Base-by-base conservation (phyloP, 2,113 vertebrate genomes). In the Condylura cristata region DNA sequence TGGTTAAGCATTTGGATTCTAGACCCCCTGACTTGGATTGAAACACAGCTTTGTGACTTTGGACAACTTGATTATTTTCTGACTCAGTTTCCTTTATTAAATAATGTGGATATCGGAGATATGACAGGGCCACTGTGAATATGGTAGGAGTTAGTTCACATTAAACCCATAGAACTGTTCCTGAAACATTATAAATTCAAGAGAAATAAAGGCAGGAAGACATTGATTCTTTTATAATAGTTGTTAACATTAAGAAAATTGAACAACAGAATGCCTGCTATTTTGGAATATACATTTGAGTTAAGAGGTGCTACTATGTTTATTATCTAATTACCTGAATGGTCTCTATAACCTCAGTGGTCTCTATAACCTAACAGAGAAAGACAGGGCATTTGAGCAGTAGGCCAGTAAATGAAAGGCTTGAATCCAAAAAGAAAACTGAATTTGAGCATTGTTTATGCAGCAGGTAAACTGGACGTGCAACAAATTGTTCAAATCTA, bases 321-420 rank as follows among this genome's bases (percentile, higher is more conserved):
- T 70, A 70, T 68, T 84, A n/a, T 74, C 18, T 86, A 75, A 72
- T 63, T 80, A 70, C 75, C 32, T 95, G 41, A 81, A 68, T 63
- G 26, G 17, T 66, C 89, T 37, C 5, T 20, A 41, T 79, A 65
- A 70, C 75, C 32, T 95, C 34, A 81, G 63, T 63, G 26, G 17
- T 66, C 89, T 37, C 5, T 20, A 41, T 79, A 65, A n/a, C n/a
- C n/a, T n/a, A n/a, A n/a, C n/a, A n/a, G n/a, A n/a, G n/a, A n/a
- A 93, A 68, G 56, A 78, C 8, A 85, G 22, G 41, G 8, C 11
- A 56, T 72, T 90, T 82, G n/a, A 92, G 28, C 7, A 66, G 28
- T 5, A 24, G 28, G 3, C 2, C 2, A 37, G 24, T 51, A 32
- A 61, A 86, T 71, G 18, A 66, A 71, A 95, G 34, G 20, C 39